Evolutionary conservation across 1,140 invertebrate species (phyloP).

Genomic region (Parapsyche elsis): DNA sequence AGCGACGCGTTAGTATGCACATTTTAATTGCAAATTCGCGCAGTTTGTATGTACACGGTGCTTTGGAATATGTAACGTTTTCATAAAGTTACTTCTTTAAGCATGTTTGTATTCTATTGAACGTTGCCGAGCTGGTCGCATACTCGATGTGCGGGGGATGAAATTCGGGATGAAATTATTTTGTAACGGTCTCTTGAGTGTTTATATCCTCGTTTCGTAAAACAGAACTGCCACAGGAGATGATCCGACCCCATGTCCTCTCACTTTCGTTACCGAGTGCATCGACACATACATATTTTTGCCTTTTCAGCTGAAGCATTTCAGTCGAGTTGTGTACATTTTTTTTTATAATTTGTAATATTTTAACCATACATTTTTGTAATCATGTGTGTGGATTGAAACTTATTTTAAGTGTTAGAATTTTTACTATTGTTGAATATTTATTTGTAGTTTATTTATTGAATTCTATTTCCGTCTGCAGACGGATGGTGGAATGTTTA

Average conservation of each 20-base stretch:
- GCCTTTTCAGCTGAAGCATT: slow-evolving; percentile 7
- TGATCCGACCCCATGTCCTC: neutral
- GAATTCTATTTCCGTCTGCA: slow-evolving; percentile 40
- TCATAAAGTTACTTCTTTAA: too few relatives aligned
- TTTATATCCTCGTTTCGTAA: neutral
- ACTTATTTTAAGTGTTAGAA: slow-evolving; percentile 53
- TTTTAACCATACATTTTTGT: slow-evolving; percentile 9
- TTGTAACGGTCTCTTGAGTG: slow-evolving; percentile 1
- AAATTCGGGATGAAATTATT: too few relatives aligned
- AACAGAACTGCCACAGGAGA: neutral
- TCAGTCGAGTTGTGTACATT: slow-evolving; percentile 24
- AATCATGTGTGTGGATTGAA: slow-evolving; percentile 35
- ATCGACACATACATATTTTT: neutral
- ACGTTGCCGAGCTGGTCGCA: neutral
- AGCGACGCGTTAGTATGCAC: too few relatives aligned
- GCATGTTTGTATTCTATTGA: too few relatives aligned
- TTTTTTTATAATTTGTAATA: slow-evolving; percentile 8
- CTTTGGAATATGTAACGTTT: too few relatives aligned
- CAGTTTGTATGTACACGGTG: too few relatives aligned
- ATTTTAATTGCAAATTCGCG: too few relatives aligned
- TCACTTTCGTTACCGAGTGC: slow-evolving; percentile 18
- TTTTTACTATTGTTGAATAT: slow-evolving; percentile 56
- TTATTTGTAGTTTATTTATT: slow-evolving; percentile 57
- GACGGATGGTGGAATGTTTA: slow-evolving; percentile 17
- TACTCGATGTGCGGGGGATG: neutral